Conservation (phyloP, 2,888 invertebrate species). For the Capitulum mitella region DNA sequence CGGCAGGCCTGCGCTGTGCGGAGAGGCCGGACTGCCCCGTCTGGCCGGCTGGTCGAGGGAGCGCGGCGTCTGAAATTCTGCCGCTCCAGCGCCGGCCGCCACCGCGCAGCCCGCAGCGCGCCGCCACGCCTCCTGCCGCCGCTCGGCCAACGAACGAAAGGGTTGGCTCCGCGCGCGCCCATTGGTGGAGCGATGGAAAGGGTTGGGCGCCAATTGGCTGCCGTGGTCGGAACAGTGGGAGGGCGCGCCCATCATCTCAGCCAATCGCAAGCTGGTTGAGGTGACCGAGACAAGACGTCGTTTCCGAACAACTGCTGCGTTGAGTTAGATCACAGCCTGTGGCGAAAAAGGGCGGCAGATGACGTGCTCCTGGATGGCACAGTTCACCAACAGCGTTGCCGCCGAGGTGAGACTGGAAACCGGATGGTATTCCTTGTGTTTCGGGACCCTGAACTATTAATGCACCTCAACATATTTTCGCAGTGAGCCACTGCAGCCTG, state of each 20-base stretch:
- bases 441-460: not conserved
- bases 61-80: no score
- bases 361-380: no score
- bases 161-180: not conserved
- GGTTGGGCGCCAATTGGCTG: constrained; percentile 21
- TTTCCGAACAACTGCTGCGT: not conserved
- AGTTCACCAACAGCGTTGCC: no score
- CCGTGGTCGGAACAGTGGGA: not conserved
- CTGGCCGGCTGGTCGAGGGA: no score
- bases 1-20: no score
- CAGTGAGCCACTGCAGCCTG: no score
- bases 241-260: not conserved
- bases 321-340: no score
- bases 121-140: not conserved
- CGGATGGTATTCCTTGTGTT: not conserved
- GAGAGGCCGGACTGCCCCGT: no score
- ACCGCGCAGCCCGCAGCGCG: not conserved
- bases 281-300: not conserved
- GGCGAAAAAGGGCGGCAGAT: no score
- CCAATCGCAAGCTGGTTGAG: not conserved
- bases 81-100: not conserved
- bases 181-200: not conserved
- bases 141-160: not conserved
- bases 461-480: no score
- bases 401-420: not conserved